Percentiles rank a stretch among this genome's conserved stretches.
phyloP scores from a whole-genome alignment of 2,888 invertebrate species.

The Acanthopleura granulata region DNA sequence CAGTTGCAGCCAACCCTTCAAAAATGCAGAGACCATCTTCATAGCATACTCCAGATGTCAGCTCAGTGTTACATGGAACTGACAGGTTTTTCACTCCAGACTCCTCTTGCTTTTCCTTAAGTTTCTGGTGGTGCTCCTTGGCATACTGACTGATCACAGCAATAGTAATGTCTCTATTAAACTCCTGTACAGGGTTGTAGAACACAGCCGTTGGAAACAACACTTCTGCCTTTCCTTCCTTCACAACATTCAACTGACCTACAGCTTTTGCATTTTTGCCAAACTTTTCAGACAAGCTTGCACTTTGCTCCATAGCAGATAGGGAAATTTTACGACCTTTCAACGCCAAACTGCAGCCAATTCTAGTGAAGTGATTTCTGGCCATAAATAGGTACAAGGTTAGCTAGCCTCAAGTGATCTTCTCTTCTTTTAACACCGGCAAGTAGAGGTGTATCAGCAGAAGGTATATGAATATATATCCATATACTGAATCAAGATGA shows the following conservation, averaged over 20 bases:
- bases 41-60: slow-evolving; percentile 47
- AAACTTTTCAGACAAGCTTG: too few species aligned
- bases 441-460: too few species aligned
- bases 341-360: too few species aligned
- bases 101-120: slow-evolving; percentile 18
- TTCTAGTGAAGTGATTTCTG: too few species aligned
- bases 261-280: neutral
- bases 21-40: slow-evolving; percentile 75
- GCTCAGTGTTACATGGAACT: neutral
- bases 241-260: slow-evolving; percentile 50
- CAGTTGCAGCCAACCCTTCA: slow-evolving; percentile 96
- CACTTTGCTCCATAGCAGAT: too few species aligned
- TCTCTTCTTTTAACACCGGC: too few species aligned
- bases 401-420: too few species aligned
- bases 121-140: slow-evolving; percentile 21
- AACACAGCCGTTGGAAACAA: slow-evolving; percentile 82
- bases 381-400: too few species aligned
- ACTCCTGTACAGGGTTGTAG: slow-evolving; percentile 94
- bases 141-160: slow-evolving; percentile 62
- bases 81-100: neutral
- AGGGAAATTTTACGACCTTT: too few species aligned
- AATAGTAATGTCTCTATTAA: slow-evolving; percentile 89
- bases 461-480: too few species aligned
- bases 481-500: too few species aligned
- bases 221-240: slow-evolving; percentile 86